Evolutionary conservation across 2,888 invertebrate genomes (phyloP), one percentile per base, ranked within the genome.

Genomic region (Teinopalpus imperialis): DNA sequence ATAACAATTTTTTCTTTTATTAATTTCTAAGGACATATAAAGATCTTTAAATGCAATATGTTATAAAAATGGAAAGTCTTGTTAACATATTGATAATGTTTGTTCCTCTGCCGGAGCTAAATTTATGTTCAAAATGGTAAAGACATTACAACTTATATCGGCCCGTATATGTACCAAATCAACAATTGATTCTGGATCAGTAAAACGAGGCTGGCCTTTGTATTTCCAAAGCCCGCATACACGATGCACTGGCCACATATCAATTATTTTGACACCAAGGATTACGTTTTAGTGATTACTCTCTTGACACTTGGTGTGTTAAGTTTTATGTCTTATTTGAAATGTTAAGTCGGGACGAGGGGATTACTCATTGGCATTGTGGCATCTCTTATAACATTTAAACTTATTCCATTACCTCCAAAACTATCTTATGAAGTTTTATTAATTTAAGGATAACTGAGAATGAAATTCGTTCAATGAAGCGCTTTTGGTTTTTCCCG

Each of bases 201-300:
- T 78, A 70, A 74, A 74, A 74, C 66, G 52, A 51, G 39, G 46
- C 40, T 57, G 54, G 62, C 63, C 63, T 63, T 66, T 65, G 56
- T 60, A 66, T 63, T 64, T 71, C 69, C 66, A 63, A 60, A 63
- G 69, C 86, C 87, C 86, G 87, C 87, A 86, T 86, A 62, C 62
- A 63, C 70, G 67, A 70, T 63, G 63, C 69, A 69, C 69, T 65
- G 61, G 74, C 74, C 67, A 82, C 82, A 85, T 80, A 83, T 82
- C 79, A 85, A 81, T 83, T 85, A 78, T 66, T 75, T 66, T 83
- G 81, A 85, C 85, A 80, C 59, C 72, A 56, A 74, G 68, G 69
- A 69, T 66, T 66, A 66, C 66, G 73, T 72, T 46, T 40, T 73
- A 74, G 71, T 77, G 71, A 73, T 76, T 73, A 74, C 68, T 66